Evolutionary conservation across 2,113 vertebrate genomes (phyloP), one percentile per base, ranked within the genome.

Genomic region (Lepisosteus osseus): DNA sequence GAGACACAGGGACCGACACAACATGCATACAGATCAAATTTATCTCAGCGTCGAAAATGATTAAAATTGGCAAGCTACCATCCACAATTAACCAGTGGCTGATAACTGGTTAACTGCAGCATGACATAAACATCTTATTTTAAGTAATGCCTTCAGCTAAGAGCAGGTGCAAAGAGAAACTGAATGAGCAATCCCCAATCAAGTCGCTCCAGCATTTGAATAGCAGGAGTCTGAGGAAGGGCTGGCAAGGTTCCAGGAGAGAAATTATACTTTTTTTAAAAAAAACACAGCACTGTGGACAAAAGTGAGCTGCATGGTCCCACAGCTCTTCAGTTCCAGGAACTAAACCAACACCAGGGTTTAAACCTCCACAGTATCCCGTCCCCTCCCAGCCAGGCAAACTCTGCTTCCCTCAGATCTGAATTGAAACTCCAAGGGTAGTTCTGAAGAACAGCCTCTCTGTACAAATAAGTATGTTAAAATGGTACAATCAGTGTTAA

Each of bases 241-340:
- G 3, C 41, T 43, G 65, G 66, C 11, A 67, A 68, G 65, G 71
- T 42, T 44, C 43, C 51, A 41, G 9, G 65, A 68, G 68, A 61
- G 65, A 77, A 80, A 84, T 83, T 77, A 78, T 70, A 70, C 78
- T 76, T 82, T 67, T 81, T 44, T 82, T 29, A 1, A 29, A 29
- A 17, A 29, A 83, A 84, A 84, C 79, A 76, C 54, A 56, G 71
- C 69, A 78, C 78, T 82, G 77, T 80, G 81, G 79, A 85, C 84
- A 85, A 65, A 67, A 56, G 61, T 68, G 63, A 69, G 61, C 70
- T 47, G 70, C 17, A 29, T 59, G 44, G 41, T 78, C 78, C 68
- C 65, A 69, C 62, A 72, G 43, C 64, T 73, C 68, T 59, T 65
- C n/a, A 4, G 13, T n/a, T 59, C 11, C 3, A 59, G n/a, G 56